A percentile compares a stretch with the other conserved stretches of the same genome.
phyloP scores from a whole-genome alignment of 2,113 vertebrate genomes.

The Galbula dea region DNA sequence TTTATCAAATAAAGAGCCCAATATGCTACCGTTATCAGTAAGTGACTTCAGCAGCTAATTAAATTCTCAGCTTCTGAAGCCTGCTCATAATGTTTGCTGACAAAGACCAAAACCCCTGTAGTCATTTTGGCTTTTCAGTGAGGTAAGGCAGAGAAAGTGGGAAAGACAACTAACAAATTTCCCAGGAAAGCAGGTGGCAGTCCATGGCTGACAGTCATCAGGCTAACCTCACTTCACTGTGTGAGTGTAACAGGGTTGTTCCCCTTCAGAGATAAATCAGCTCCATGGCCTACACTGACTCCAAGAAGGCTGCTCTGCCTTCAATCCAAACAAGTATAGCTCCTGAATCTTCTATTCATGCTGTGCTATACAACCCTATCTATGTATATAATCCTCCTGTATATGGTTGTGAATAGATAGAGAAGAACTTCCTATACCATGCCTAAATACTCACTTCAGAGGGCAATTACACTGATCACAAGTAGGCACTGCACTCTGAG shows the following conservation, averaged over 20 bases:
- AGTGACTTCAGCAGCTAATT: constrained; percentile 64
- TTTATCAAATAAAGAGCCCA: constrained; percentile 65
- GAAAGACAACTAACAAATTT: background rate
- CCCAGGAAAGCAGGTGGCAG: background rate
- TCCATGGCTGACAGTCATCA: background rate
- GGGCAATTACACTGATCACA: background rate
- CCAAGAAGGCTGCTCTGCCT: background rate
- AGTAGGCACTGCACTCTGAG: background rate
- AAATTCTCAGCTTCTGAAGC: constrained; percentile 59
- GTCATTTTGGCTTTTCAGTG: constrained; percentile 17
- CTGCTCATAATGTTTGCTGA: constrained; percentile 42
- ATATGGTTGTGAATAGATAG: background rate
- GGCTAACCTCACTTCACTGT: background rate
- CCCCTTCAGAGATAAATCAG: background rate
- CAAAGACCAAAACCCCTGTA: constrained; percentile 34
- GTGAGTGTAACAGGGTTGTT: background rate
- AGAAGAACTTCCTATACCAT: background rate
- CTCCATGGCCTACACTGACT: background rate
- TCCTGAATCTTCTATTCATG: background rate
- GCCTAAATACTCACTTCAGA: background rate
- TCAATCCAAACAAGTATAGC: background rate
- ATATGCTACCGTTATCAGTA: constrained; percentile 59
- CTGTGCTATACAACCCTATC: background rate
- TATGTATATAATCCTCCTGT: background rate
- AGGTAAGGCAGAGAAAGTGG: background rate